Conservation (phyloP, 2,888 invertebrate genomes). For the Brachylomia viminalis region DNA sequence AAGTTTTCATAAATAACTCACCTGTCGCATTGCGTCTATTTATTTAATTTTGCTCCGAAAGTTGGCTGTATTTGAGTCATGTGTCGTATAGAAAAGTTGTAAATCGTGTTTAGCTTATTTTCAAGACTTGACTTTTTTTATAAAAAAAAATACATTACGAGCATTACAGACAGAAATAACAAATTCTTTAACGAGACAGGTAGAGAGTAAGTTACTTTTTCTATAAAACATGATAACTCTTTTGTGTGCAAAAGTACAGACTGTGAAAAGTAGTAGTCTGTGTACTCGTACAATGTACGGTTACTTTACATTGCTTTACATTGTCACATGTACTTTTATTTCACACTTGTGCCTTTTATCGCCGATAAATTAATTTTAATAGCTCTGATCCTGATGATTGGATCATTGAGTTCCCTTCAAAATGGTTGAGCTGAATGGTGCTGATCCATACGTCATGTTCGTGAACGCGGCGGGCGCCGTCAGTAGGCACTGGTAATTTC, state of each 20-base stretch:
- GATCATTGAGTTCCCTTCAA: too few relatives aligned
- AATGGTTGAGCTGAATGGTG: too few relatives aligned
- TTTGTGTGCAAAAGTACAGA: too few relatives aligned
- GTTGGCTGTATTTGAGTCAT: constrained; percentile 15
- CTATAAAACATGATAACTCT: background rate
- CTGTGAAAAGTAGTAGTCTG: too few relatives aligned
- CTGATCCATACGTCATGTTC: too few relatives aligned
- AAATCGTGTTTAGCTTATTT: constrained; percentile 1
- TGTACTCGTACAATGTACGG: background rate
- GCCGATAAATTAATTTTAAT: constrained; percentile 22
- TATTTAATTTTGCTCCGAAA: constrained; percentile 26
- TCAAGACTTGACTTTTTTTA: background rate
- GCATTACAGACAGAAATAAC: background rate
- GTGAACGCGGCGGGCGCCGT: too few relatives aligned
- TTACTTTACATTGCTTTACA: too few relatives aligned
- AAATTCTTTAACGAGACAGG: background rate
- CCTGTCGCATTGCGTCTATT: constrained; percentile 44
- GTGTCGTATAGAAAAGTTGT: background rate
- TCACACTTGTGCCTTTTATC: constrained; percentile 11
- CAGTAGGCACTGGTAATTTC: too few relatives aligned
- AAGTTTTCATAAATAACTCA: constrained; percentile 28
- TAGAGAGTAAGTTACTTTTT: background rate
- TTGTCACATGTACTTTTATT: constrained; percentile 7
- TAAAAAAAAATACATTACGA: too few relatives aligned
- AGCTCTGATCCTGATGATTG: too few relatives aligned